phyloP scores from a whole-genome alignment of 1,140 invertebrate genomes.

The Scaptodrosophila lebanonensis region DNA sequence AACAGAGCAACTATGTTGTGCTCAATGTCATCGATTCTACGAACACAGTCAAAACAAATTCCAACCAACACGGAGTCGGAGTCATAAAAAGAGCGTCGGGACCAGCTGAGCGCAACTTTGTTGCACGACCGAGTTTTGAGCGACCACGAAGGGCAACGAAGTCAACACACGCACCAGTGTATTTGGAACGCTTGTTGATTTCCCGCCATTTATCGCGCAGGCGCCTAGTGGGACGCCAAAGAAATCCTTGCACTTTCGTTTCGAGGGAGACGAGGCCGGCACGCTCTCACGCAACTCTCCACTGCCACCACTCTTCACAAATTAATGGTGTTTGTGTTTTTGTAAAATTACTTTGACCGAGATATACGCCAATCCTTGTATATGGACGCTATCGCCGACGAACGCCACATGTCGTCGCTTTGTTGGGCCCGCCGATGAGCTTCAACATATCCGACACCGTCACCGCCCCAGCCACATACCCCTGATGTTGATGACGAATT shows the following conservation, averaged over 20 bases:
- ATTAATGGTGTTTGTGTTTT: constrained; percentile 59
- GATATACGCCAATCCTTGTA: constrained; percentile 23
- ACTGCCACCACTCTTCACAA: constrained; percentile 14
- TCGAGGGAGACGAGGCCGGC: neutral
- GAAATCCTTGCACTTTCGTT: constrained; percentile 64
- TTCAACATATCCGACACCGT: no score
- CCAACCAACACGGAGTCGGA: constrained; percentile 31
- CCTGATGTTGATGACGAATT: no score
- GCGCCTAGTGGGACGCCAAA: no score
- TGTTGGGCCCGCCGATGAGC: no score
- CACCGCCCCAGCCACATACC: no score
- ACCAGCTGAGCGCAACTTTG: constrained; percentile 63
- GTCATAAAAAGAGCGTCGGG: constrained; percentile 4
- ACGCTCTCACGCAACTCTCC: constrained; percentile 21
- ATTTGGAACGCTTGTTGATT: constrained; percentile 48
- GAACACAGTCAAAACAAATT: constrained; percentile 53
- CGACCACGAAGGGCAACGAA: constrained; percentile 48
- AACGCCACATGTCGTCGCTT: no score
- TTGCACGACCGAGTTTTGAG: constrained; percentile 68
- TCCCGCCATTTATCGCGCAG: constrained; percentile 58
- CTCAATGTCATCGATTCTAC: constrained; percentile 77
- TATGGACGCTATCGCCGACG: no score
- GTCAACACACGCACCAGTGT: constrained; percentile 34
- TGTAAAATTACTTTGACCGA: constrained; percentile 77
- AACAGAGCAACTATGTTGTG: constrained; percentile 67